A percentile compares a stretch with the other conserved stretches of the same genome.
These are phyloP conservation scores for Drosophila sp. DNA, from an alignment of 1,140 invertebrate genomes.

Conservation along the genomic window DNA sequence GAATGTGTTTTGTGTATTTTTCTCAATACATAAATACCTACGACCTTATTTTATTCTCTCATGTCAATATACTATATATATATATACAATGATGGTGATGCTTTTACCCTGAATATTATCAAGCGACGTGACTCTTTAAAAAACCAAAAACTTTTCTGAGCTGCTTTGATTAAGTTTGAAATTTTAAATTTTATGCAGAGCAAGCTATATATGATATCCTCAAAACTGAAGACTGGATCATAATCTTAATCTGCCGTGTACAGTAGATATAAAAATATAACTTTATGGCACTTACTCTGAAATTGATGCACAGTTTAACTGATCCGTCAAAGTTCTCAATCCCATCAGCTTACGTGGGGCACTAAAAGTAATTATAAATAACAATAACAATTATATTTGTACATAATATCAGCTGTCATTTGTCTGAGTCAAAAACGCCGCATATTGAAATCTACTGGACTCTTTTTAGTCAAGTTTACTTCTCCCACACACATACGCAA, in stretches of 20 bases:
- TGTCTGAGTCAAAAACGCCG: neutral
- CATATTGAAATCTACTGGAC: neutral
- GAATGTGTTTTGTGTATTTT: slow-evolving; percentile 2
- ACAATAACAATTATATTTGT: slow-evolving; percentile 19
- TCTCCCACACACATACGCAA: slow-evolving; percentile 12
- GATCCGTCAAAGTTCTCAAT: slow-evolving; percentile 2
- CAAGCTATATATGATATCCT: neutral
- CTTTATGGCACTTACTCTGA: slow-evolving; percentile 5
- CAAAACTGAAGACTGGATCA: slow-evolving; percentile 3
- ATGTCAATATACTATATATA: too few species aligned
- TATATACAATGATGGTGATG: neutral
- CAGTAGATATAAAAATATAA: neutral
- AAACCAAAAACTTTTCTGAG: too few species aligned
- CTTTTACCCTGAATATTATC: neutral
- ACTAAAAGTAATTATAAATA: slow-evolving; percentile 38
- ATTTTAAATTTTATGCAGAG: too few species aligned
- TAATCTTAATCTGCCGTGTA: neutral
- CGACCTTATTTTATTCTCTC: neutral
- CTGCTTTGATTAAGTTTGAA: too few species aligned
- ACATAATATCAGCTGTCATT: slow-evolving; percentile 10
- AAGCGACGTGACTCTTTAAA: neutral
- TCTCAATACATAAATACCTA: neutral
- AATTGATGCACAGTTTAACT: slow-evolving; percentile 8
- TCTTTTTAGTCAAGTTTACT: slow-evolving; percentile 10
- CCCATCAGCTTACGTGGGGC: slow-evolving; percentile 7